Base-by-base conservation (phyloP, 2,888 invertebrate genomes). In the Rugalucina vietnamica region DNA sequence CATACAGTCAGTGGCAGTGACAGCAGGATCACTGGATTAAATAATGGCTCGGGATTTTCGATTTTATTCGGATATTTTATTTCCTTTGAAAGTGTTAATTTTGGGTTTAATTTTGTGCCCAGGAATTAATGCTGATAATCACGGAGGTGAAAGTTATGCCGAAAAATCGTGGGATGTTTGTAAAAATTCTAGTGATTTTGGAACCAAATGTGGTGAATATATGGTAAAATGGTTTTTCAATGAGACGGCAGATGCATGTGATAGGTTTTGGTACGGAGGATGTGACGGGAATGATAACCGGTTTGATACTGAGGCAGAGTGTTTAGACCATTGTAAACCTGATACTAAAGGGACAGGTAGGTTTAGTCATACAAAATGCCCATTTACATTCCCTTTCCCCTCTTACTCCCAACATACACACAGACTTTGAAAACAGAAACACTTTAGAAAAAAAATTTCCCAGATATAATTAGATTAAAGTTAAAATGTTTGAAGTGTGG, bases 221-320 rank as follows among this genome's bases (percentile, higher is more conserved):
- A 84, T 86, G 24, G 90, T 92, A 43, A 85, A 86, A 73, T 94
- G 92, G 93, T 91, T 86, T 85, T 94, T 88, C 82, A 90, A 94
- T 72, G 60, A 88, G n/a, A 93, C 95, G 12, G 96, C 96, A 71
- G 97, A 97, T 36, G 93, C 94, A 18, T 97, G 97, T 92, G 95
- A 96, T 49, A 96, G 96, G 91, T 98, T 98, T 95, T 95, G 96
- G 90, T 98, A 96, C 90, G 96, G 96, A 21, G 94, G 95, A 1
- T 95, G 95, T 87, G 92, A 90, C 4, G 94, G 95, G 5, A 94
- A 95, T 83, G 91, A 88, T 21, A 94, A 95, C 82, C 86, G 92
- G 27, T 99, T 98, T 95, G 96, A 96, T 83, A 96, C 96, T n/a
- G 96, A 97, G 93, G 97, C 97, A 75, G 98, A 98, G 81, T 99